A percentile compares a stretch with the other conserved stretches of the same genome.
Conservation (phyloP, 2,888 invertebrate genomes). For the Conistra vaccinii region DNA sequence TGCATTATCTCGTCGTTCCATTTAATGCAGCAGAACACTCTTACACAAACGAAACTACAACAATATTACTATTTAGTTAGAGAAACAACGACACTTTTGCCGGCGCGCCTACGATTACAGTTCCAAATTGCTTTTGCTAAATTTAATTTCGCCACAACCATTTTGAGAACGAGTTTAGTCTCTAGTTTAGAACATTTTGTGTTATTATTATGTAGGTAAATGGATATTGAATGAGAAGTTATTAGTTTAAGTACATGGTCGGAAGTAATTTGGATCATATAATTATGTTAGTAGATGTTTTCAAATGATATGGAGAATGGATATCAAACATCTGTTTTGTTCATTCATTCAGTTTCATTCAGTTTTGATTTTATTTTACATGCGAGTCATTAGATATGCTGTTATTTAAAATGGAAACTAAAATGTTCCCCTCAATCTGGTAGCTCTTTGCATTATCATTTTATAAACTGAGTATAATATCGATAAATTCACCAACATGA, state of each 20-base stretch:
- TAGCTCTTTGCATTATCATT: background rate
- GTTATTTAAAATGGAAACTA: background rate
- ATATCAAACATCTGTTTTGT: too few relatives aligned
- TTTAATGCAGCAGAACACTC: conserved; percentile 46
- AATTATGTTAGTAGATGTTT: too few relatives aligned
- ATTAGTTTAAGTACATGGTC: conserved; percentile 24
- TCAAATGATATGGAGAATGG: too few relatives aligned
- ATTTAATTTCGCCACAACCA: conserved; percentile 65
- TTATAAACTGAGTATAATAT: background rate
- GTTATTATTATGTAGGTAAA: conserved; percentile 36
- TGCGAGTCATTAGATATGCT: background rate
- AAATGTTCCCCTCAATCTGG: background rate
- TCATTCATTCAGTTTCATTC: too few relatives aligned
- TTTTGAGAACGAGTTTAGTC: conserved; percentile 42
- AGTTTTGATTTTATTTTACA: too few relatives aligned
- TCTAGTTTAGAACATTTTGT: conserved; percentile 36
- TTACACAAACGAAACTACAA: conserved; percentile 30
- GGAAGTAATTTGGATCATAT: background rate
- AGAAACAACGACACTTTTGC: conserved; percentile 45
- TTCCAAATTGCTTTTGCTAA: conserved; percentile 64
- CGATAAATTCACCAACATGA: background rate
- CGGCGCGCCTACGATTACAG: conserved; percentile 48
- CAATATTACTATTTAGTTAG: conserved; percentile 39
- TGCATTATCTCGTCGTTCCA: conserved; percentile 14
- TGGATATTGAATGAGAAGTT: conserved; percentile 41